phyloP scores from a whole-genome alignment of 2,113 vertebrate species.

The Gadus macrocephalus region DNA sequence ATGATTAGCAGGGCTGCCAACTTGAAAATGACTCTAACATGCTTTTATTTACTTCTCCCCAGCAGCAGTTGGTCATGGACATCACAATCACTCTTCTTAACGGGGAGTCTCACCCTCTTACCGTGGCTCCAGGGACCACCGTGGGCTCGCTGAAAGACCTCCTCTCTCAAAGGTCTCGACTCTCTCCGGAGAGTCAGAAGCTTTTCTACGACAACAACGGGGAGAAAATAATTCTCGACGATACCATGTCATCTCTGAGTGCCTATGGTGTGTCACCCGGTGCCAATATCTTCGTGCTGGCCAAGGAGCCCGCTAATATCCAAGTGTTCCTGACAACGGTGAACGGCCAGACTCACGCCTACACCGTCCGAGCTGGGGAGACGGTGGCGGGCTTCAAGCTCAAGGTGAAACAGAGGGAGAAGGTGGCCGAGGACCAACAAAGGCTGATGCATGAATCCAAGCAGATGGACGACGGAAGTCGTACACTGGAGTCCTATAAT shows the following conservation, averaged over 20 bases:
- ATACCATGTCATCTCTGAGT: conserved; percentile 20
- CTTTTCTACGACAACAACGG: conserved; percentile 44
- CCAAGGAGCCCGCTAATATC: conserved; percentile 23
- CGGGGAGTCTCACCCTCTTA: conserved; percentile 12
- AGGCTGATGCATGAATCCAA: conserved; percentile 45
- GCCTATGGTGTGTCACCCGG: conserved; percentile 43
- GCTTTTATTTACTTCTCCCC: not conserved
- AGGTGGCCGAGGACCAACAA: conserved; percentile 49
- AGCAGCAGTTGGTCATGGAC: conserved; percentile 36
- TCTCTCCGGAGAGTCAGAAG: not conserved
- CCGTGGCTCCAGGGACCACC: conserved; percentile 54
- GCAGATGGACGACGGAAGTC: conserved; percentile 29
- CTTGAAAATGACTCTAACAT: not conserved
- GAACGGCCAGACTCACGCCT: conserved; percentile 30
- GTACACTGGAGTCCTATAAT: conserved; percentile 50
- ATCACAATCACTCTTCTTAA: conserved; percentile 24
- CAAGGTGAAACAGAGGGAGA: conserved; percentile 38
- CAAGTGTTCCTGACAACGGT: conserved; percentile 64
- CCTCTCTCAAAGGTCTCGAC: conserved; percentile 6
- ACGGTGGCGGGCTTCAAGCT: conserved; percentile 46
- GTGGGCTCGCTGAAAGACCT: conserved; percentile 36
- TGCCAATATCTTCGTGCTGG: conserved; percentile 52
- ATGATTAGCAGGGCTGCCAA: not conserved
- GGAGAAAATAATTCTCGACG: not conserved
- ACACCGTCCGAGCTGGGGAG: conserved; percentile 35